Percentiles rank a stretch among this genome's conserved stretches.
phyloP scores from a whole-genome alignment of 2,888 invertebrate species.

The Lasioglossum zephyrum region DNA sequence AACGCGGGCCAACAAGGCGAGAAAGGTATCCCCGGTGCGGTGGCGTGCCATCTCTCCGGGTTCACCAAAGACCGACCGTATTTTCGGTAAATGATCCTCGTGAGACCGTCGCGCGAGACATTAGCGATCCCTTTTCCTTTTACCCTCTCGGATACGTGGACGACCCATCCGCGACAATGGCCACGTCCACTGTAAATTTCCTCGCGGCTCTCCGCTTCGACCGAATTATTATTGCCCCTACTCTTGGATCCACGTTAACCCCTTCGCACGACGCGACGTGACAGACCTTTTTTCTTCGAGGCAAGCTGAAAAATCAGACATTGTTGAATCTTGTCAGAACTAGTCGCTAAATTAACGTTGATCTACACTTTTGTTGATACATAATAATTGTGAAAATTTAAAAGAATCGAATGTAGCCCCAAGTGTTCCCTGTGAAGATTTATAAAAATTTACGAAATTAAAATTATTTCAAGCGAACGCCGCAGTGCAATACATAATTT shows the following conservation, averaged over 20 bases:
- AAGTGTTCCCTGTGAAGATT: too few species aligned
- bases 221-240: background rate
- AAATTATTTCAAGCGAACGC: too few species aligned
- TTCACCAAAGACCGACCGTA: constrained; percentile 23
- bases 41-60: constrained; percentile 22
- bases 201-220: background rate
- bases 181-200: constrained; percentile 5
- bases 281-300: background rate
- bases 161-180: background rate
- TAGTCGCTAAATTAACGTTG: too few species aligned
- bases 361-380: too few species aligned
- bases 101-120: constrained; percentile 41
- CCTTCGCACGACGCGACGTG: background rate
- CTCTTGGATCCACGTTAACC: background rate
- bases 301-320: background rate
- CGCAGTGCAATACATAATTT: too few species aligned
- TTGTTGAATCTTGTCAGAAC: too few species aligned
- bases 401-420: too few species aligned
- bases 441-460: too few species aligned
- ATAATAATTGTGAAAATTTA: too few species aligned
- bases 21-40: constrained; percentile 27
- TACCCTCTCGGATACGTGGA: background rate
- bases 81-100: constrained; percentile 45
- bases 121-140: constrained; percentile 35
- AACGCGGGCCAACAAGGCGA: constrained; percentile 35